Base-by-base conservation (phyloP, 2,797 vertebrate genomes). In the Gephyroberyx darwinii region DNA sequence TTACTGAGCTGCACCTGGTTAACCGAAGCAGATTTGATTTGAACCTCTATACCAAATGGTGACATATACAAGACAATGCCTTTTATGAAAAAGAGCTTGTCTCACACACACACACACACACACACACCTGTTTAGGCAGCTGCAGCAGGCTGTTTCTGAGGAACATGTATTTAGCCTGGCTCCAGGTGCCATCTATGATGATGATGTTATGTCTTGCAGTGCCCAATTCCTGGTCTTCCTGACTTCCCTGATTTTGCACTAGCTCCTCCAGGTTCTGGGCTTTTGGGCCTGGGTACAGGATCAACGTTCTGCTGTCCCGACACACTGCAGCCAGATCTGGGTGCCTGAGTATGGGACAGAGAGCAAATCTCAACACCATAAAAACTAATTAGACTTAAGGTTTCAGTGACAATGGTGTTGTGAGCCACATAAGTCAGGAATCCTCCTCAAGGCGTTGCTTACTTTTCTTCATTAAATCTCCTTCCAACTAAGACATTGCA, bases 151-250 rank as follows among this genome's bases (percentile, higher is more conserved):
- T 86, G 90, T 99, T 99, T 90, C 96, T 96, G 74, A 96, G 96
- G 89, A 99, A 99, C 93, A 99, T 98, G 83, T 98, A 96, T 90
- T 98, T 98, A 41, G 98, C 98, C 82, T 99, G 98, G 84, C 96
- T 99, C 98, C 98, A 99, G 5, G 98, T 99, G 68, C 98, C 98
- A 55, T 99, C 97, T 0, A 99, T 98, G 71, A 99, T 96, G 81
- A 99, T 94, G 79, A 99, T 90, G 58, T 93, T 95, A 65, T 93
- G 93, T 43, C 93, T 92, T 19, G 86, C 74, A 0, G 73, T 70
- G 54, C 90, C 76, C 39, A 92, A 84, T 70, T 93, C 86, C 48
- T 74, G 68, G 53, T 59, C 54, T 14, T 35, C 3, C 19, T 14
- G 50, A n/a, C 20, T 26, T 20, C 9, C 52, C 45, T 50, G 47